These are phyloP conservation scores for Coryphaenoides rupestris DNA, from an alignment of 2,113 vertebrate species.

Conservation along the genomic window DNA sequence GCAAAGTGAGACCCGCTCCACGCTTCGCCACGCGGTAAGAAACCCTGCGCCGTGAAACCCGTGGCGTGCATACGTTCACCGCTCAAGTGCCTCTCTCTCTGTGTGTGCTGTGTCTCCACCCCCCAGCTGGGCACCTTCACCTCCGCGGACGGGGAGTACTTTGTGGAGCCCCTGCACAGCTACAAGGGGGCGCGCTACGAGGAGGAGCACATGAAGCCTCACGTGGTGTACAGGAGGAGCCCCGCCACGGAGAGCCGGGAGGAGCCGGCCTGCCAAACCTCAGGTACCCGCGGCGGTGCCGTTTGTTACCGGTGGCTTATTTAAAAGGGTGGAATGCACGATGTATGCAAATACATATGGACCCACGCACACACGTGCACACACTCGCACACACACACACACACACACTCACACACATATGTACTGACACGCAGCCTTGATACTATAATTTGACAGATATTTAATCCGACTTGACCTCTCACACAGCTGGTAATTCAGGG, in stretches of 20 bases:
- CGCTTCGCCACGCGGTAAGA: slow-evolving; percentile 5
- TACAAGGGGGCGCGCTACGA: slow-evolving; percentile 82
- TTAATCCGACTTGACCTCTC: not conserved
- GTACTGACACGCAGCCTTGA: not conserved
- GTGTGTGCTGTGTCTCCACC: too few relatives aligned
- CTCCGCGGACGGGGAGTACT: slow-evolving; percentile 93
- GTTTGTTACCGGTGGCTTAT: not conserved
- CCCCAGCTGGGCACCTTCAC: slow-evolving; percentile 93
- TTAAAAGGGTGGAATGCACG: too few relatives aligned
- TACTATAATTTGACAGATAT: not conserved
- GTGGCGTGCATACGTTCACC: not conserved
- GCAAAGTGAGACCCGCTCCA: slow-evolving; percentile 18
- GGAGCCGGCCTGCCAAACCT: slow-evolving; percentile 77
- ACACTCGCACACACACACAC: too few relatives aligned
- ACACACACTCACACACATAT: not conserved
- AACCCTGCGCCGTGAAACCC: too few relatives aligned
- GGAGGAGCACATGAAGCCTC: slow-evolving; percentile 95
- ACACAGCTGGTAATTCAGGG: slow-evolving; percentile 1
- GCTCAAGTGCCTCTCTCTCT: slow-evolving; percentile 30
- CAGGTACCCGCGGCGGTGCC: slow-evolving; percentile 80
- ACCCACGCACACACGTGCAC: too few relatives aligned
- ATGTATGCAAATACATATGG: too few relatives aligned
- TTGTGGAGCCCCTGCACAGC: slow-evolving; percentile 90
- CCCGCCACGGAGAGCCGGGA: slow-evolving; percentile 64
- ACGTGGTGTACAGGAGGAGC: slow-evolving; percentile 86